phyloP scores from a whole-genome alignment of 2,888 invertebrate genomes.

The Tipula lateralis region DNA sequence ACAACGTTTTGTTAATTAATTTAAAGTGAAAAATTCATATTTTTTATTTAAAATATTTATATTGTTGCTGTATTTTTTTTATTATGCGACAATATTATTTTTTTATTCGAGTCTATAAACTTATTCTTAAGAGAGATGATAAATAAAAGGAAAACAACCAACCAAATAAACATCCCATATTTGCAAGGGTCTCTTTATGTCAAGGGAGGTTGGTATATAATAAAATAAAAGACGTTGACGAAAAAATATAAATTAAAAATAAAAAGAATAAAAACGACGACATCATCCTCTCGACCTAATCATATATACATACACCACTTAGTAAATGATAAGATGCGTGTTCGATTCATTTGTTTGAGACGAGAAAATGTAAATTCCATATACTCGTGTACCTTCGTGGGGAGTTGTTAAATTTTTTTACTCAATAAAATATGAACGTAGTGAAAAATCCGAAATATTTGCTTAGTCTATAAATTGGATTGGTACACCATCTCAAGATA shows the following conservation, averaged over 20 bases:
- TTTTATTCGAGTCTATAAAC: neutral
- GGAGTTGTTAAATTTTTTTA: neutral
- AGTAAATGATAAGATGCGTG: neutral
- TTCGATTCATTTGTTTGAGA: neutral
- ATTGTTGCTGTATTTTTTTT: neutral
- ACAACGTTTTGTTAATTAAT: neutral
- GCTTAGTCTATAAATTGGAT: neutral
- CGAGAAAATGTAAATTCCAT: neutral
- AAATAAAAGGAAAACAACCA: neutral
- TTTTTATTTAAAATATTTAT: neutral
- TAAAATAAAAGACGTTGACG: neutral
- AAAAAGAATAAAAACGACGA: neutral
- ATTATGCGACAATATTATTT: neutral
- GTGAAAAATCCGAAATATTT: neutral
- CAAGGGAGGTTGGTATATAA: neutral
- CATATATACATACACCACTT: neutral
- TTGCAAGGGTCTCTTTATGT: neutral
- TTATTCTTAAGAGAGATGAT: neutral
- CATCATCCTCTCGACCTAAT: neutral
- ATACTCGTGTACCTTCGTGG: neutral
- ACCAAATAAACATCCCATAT: neutral
- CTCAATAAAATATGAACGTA: neutral
- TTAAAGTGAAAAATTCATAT: slow-evolving; percentile 24
- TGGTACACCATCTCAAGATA: neutral
- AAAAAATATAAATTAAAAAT: neutral